phyloP scores from a whole-genome alignment of 1,140 invertebrate species.

The Anastrepha obliqua region DNA sequence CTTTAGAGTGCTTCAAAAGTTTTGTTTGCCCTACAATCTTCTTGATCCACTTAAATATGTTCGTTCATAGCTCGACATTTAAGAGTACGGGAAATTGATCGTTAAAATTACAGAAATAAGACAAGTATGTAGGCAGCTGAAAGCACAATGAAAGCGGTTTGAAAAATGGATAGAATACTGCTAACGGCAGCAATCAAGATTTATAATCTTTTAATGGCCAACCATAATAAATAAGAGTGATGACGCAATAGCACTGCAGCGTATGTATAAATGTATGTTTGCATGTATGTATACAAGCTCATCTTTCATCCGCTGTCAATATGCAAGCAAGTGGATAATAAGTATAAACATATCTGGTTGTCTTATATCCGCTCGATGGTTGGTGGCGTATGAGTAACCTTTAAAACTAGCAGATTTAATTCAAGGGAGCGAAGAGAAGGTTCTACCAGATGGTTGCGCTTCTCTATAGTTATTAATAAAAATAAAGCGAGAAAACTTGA shows the following conservation, averaged over 20 bases:
- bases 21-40: too few relatives aligned
- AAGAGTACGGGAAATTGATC: neutral
- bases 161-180: neutral
- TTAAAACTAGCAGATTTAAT: neutral
- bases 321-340: too few relatives aligned
- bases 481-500: neutral
- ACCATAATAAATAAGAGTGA: constrained; percentile 32
- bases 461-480: neutral
- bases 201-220: constrained; percentile 42
- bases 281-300: neutral
- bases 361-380: too few relatives aligned
- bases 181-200: constrained; percentile 26
- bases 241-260: neutral
- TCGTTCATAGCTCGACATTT: neutral
- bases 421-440: neutral
- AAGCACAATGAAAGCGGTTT: neutral
- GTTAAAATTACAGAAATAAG: neutral
- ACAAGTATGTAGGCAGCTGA: neutral
- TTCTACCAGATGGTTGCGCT: neutral
- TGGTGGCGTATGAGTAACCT: neutral
- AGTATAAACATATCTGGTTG: too few relatives aligned
- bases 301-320: too few relatives aligned
- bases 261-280: neutral
- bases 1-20: too few relatives aligned
- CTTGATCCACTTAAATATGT: neutral